Evolutionary conservation across 2,797 vertebrate species (phyloP).

Genomic region (Octomys mimax): DNA sequence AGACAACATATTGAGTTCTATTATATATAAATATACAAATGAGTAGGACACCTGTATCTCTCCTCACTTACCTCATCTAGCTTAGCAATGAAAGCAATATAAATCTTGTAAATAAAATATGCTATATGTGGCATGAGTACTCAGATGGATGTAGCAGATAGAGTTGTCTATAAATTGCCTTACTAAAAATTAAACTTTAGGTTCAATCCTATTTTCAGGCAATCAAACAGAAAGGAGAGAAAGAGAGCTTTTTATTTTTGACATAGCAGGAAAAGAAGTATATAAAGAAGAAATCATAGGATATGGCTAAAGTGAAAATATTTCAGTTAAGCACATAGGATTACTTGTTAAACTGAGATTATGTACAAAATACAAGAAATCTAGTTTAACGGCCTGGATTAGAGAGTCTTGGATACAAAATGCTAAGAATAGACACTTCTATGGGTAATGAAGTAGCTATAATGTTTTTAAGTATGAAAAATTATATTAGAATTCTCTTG

Average conservation of each 20-base stretch:
- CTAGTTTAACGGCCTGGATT: background rate
- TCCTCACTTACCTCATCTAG: background rate
- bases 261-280: background rate
- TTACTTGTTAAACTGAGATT: background rate
- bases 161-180: background rate
- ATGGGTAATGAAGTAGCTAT: background rate
- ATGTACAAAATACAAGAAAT: background rate
- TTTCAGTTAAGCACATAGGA: background rate
- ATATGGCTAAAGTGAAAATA: background rate
- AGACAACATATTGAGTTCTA: background rate
- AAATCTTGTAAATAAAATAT: background rate
- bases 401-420: background rate
- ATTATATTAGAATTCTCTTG: background rate
- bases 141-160: background rate
- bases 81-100: background rate
- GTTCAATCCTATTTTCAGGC: background rate
- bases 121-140: accelerated
- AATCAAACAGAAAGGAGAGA: background rate
- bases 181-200: background rate
- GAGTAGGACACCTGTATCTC: accelerated
- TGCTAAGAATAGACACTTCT: background rate
- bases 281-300: background rate
- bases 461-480: background rate
- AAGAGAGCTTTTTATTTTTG: background rate
- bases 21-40: background rate